Percentiles rank a stretch among this genome's conserved stretches.
Evolutionary conservation across 2,888 invertebrate species (phyloP).

Genomic region (Amphiduros pacificus): DNA sequence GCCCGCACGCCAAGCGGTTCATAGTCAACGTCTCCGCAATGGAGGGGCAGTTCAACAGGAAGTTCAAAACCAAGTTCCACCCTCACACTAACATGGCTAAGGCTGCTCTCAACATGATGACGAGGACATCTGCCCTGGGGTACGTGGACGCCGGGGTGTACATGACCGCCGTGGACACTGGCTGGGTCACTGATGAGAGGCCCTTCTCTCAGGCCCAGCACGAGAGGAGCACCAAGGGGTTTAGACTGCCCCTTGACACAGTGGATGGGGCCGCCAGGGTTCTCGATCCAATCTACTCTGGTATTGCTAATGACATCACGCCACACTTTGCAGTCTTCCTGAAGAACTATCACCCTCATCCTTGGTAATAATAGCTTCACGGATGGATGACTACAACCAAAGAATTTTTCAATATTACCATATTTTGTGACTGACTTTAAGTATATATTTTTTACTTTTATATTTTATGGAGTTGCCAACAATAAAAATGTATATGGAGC

Average conservation of each 20-base stretch:
- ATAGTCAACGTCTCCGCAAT: conserved; percentile 24
- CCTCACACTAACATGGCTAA: conserved; percentile 27
- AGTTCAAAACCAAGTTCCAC: conserved; percentile 14
- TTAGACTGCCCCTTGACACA: conserved; percentile 15
- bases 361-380: conserved; percentile 25
- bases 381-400: too few species aligned
- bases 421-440: too few species aligned
- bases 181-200: conserved; percentile 24
- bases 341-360: conserved; percentile 18
- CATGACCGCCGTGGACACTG: conserved; percentile 23
- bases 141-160: conserved; percentile 8
- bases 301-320: neutral
- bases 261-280: conserved; percentile 21
- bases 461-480: too few species aligned
- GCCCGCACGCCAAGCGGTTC: conserved; percentile 9
- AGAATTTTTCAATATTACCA: too few species aligned
- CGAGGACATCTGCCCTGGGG: conserved; percentile 17
- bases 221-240: conserved; percentile 15
- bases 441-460: too few species aligned
- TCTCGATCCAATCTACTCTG: conserved; percentile 11
- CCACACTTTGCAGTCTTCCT: conserved; percentile 20
- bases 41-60: conserved; percentile 21
- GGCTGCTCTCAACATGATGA: conserved; percentile 25
- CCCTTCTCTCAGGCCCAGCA: conserved; percentile 12
- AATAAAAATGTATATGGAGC: too few species aligned